Base-by-base conservation (phyloP, 2,113 vertebrate genomes). In the Morone chrysops region DNA sequence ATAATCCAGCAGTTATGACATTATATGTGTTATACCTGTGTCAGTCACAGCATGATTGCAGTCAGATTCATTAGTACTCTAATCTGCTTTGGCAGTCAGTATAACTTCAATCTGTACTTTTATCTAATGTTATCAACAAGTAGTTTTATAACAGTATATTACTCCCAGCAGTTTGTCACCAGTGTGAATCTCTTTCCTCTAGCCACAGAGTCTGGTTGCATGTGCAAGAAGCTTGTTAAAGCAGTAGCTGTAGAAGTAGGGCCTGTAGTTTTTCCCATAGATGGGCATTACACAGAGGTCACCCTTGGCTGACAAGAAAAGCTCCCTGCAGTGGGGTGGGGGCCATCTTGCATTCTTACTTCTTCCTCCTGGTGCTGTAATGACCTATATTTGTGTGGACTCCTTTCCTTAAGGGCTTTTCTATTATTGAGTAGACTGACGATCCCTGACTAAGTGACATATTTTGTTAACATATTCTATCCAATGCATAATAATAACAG, bases 241-340 rank as follows among this genome's bases (percentile, higher is more conserved):
- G 54, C 53, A 71, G 60, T 22, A 22, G 51, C 56, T 60, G n/a
- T 41, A 1, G 66, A 72, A 74, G 57, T 1, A 38, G 63, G 56
- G 43, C 63, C 48, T 71, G 10, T 4, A n/a, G 18, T 59, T 77
- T 25, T 74, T 7, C 16, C 86, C 88, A 38, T 90, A 86, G 17
- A 90, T 84, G 86, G 81, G 40, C 70, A 86, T 80, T 0, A 40
- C n/a, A 31, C 73, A 74, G 69, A 48, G 0, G 0, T 70, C 63
- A 53, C 9, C 43, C 73, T 75, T 38, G 3, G 43, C 60, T 83
- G 73, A 67, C 31, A 43, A 17, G 22, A 59, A 56, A 67, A 82
- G 43, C 57, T 76, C 43, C 36, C 43, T 59, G 62, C 10, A 71
- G 22, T 11, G 36, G 63, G 31, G 31, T 31, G 31, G 31, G 31